phyloP scores from a whole-genome alignment of 2,888 invertebrate species.

The Chydorus sphaericus region DNA sequence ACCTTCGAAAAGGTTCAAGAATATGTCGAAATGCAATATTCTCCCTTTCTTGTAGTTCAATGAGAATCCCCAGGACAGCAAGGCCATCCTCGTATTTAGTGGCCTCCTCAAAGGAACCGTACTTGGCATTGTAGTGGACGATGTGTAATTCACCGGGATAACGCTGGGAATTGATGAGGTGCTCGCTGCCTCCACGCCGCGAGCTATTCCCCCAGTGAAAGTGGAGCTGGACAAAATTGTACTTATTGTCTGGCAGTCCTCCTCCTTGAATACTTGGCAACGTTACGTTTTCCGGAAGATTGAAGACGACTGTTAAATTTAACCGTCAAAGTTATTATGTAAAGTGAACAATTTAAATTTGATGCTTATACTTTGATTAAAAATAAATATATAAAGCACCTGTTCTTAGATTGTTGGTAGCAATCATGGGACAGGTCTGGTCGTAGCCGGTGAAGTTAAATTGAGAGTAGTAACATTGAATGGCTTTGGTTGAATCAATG shows the following conservation, averaged over 20 bases:
- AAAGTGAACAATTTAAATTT: too few species aligned
- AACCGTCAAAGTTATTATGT: too few species aligned
- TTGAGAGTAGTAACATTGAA: too few species aligned
- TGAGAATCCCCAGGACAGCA: conserved; percentile 46
- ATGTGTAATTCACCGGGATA: conserved; percentile 63
- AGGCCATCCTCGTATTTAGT: conserved; percentile 39
- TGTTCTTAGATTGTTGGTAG: too few species aligned
- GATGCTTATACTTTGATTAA: too few species aligned
- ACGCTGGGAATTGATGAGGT: conserved; percentile 46
- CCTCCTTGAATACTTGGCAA: conserved; percentile 30
- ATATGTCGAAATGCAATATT: conserved; percentile 24
- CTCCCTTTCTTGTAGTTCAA: too few species aligned
- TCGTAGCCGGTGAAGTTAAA: too few species aligned
- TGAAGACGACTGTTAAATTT: too few species aligned
- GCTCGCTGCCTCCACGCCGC: conserved; percentile 57
- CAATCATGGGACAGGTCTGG: too few species aligned
- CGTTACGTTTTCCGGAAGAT: too few species aligned
- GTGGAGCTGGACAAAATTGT: conserved; percentile 55
- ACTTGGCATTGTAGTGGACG: conserved; percentile 51
- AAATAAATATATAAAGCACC: too few species aligned
- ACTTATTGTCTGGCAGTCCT: conserved; percentile 43
- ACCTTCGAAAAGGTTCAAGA: conserved; percentile 21
- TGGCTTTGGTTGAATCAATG: too few species aligned
- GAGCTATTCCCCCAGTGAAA: conserved; percentile 72
- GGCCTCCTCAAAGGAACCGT: conserved; percentile 36